Conservation (phyloP, 2,797 vertebrate species). For the Oreonectes daqikongensis region DNA sequence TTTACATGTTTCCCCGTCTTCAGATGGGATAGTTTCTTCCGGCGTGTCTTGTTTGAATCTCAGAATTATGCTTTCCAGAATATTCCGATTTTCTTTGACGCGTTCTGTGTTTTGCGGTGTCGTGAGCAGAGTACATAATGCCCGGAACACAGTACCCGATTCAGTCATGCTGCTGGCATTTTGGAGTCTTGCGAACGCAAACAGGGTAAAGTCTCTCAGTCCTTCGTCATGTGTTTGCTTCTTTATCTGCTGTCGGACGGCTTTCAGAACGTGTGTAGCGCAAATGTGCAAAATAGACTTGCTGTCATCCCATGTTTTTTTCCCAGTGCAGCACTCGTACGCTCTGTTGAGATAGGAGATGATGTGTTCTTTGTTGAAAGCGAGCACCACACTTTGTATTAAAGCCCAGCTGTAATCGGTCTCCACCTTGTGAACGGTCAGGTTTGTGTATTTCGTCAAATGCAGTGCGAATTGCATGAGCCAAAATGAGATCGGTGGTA, state of each 20-base stretch:
- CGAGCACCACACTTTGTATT: background rate
- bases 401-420: constrained; percentile 42
- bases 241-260: background rate
- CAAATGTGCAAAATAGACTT: constrained; percentile 34
- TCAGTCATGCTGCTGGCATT: no score
- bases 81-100: no score
- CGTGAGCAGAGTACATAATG: no score
- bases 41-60: no score
- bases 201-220: background rate
- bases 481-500: constrained; percentile 41
- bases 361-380: background rate
- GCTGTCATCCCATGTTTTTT: background rate
- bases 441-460: background rate
- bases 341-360: constrained; percentile 6
- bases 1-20: no score
- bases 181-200: background rate
- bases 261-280: constrained; percentile 29
- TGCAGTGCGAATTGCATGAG: background rate
- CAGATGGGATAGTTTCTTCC: no score
- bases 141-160: no score
- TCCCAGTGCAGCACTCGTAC: background rate
- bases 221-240: constrained; percentile 34
- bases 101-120: no score
- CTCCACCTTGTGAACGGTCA: constrained; percentile 8
- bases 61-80: no score